Percentiles rank a stretch among this genome's conserved stretches.
Conservation (phyloP, 2,888 invertebrate species). For the Dascillus cervinus region DNA sequence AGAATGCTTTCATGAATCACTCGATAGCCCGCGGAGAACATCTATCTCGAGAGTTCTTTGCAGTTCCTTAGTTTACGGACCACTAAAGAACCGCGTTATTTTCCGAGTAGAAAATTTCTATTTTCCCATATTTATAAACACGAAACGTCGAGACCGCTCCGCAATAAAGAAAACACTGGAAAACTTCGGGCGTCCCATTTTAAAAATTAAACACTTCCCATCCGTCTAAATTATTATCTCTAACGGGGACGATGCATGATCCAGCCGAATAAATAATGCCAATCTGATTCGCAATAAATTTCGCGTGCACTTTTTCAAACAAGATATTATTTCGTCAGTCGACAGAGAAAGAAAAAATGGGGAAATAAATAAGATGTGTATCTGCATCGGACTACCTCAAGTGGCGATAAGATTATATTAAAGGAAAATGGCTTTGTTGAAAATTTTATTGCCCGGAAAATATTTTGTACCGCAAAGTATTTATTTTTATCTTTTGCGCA, state of each 20-base stretch:
- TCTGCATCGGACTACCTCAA: constrained; percentile 26
- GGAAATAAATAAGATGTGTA: constrained; percentile 16
- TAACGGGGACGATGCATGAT: background rate
- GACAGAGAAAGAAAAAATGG: background rate
- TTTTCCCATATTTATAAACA: too few species aligned
- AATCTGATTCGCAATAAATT: background rate
- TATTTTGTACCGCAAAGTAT: constrained; percentile 24
- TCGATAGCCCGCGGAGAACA: constrained; percentile 18
- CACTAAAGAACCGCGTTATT: too few species aligned
- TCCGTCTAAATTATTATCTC: too few species aligned
- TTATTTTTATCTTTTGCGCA: constrained; percentile 20
- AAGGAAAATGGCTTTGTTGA: constrained; percentile 25
- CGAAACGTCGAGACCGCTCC: too few species aligned
- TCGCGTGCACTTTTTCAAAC: too few species aligned
- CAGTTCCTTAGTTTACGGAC: constrained; percentile 14
- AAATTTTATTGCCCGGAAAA: constrained; percentile 28
- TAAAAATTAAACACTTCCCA: too few species aligned
- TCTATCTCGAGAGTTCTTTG: constrained; percentile 16
- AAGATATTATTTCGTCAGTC: too few species aligned
- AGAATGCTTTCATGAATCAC: constrained; percentile 21
- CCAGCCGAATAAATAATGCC: background rate
- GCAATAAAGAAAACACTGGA: too few species aligned
- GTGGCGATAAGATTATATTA: constrained; percentile 26
- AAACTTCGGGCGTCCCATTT: too few species aligned
- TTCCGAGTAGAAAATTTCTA: too few species aligned